Evolutionary conservation across 2,888 invertebrate genomes (phyloP).

Genomic region (Volucella bombylans): DNA sequence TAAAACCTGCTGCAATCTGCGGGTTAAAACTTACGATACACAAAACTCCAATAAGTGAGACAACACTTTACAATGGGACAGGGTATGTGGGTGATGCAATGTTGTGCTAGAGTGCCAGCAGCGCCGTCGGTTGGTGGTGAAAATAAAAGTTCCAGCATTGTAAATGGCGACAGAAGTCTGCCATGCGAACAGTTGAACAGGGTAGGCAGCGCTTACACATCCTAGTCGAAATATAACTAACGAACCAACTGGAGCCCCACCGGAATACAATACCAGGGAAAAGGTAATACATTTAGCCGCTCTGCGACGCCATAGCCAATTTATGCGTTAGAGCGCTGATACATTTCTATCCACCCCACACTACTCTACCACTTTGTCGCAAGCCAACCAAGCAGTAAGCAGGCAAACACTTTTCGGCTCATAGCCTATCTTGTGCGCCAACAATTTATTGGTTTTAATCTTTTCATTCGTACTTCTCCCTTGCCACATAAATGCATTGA

Average conservation of each 20-base stretch:
- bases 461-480: constrained; percentile 51
- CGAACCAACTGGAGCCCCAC: constrained; percentile 25
- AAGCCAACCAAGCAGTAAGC: constrained; percentile 38
- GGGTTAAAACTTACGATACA: constrained; percentile 52
- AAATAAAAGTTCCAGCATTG: constrained; percentile 44
- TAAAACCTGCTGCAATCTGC: constrained; percentile 62
- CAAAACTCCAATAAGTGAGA: constrained; percentile 64
- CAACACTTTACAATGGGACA: constrained; percentile 21
- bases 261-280: not conserved
- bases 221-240: constrained; percentile 53
- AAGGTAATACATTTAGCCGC: constrained; percentile 36
- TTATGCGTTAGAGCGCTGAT: constrained; percentile 53
- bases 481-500: constrained; percentile 5
- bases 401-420: constrained; percentile 39
- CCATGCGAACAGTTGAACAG: constrained; percentile 48
- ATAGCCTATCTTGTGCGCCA: constrained; percentile 26
- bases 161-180: constrained; percentile 68
- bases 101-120: constrained; percentile 23
- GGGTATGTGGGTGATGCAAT: constrained; percentile 17
- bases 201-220: constrained; percentile 48
- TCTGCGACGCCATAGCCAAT: constrained; percentile 47
- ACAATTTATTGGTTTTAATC: constrained; percentile 68
- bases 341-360: constrained; percentile 43
- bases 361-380: constrained; percentile 18
- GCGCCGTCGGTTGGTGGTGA: constrained; percentile 19